phyloP scores from a whole-genome alignment of 2,797 vertebrate species.

The Lithobates sylvaticus region DNA sequence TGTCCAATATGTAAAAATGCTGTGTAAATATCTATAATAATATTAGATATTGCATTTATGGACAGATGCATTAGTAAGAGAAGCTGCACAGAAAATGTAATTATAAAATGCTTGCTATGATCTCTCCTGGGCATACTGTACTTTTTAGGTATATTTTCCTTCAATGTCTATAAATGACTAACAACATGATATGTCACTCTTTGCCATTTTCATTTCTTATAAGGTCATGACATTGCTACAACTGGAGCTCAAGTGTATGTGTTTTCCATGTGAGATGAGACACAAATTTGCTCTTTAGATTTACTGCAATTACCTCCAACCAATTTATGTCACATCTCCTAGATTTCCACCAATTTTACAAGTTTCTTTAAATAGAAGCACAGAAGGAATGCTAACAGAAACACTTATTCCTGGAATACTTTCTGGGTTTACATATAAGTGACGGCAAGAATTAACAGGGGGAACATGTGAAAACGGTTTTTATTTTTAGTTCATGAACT shows the following conservation, averaged over 20 bases:
- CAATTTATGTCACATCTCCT: slow-evolving; percentile 10
- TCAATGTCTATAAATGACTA: slow-evolving; percentile 45
- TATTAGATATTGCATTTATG: background rate
- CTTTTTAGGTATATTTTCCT: slow-evolving; percentile 50
- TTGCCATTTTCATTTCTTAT: slow-evolving; percentile 52
- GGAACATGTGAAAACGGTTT: slow-evolving; percentile 9
- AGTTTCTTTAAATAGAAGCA: slow-evolving; percentile 17
- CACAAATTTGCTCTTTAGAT: slow-evolving; percentile 32
- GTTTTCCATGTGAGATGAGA: slow-evolving; percentile 46
- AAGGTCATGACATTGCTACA: slow-evolving; percentile 45
- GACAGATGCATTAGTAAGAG: background rate
- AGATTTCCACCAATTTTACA: slow-evolving; percentile 23
- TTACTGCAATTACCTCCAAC: slow-evolving; percentile 14
- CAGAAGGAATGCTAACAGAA: slow-evolving; percentile 15
- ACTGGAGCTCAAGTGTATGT: slow-evolving; percentile 5
- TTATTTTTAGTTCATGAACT: background rate
- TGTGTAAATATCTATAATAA: no score
- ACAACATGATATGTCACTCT: slow-evolving; percentile 51
- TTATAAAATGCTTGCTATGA: slow-evolving; percentile 14
- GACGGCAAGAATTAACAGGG: slow-evolving; percentile 20
- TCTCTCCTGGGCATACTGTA: slow-evolving; percentile 31
- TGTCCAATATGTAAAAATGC: no score
- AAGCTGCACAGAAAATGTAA: slow-evolving; percentile 8
- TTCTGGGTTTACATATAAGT: background rate
- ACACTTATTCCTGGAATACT: background rate